Base-by-base conservation (phyloP, 2,888 invertebrate species). In the Callyntrura guangdongensis region DNA sequence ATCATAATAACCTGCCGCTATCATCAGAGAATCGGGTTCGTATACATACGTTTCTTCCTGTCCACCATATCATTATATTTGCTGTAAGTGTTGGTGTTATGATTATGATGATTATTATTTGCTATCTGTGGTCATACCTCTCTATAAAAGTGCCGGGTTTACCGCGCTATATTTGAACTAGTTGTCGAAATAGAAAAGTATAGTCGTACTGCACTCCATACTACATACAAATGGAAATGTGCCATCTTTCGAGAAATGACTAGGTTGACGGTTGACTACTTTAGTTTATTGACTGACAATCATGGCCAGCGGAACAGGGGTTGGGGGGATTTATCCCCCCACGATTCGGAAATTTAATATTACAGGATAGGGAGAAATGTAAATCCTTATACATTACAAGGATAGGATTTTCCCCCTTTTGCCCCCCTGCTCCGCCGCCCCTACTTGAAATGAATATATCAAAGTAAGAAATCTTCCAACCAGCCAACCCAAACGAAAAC, bases 361-460 rank as follows among this genome's bases (percentile, higher is more conserved):
- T n/a, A n/a, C n/a, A n/a, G n/a, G n/a, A n/a, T n/a, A n/a, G n/a
- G n/a, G n/a, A n/a, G n/a, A n/a, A n/a, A n/a, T n/a, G n/a, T n/a
- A n/a, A n/a, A n/a, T n/a, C n/a, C n/a, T n/a, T n/a, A n/a, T n/a
- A n/a, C n/a, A n/a, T n/a, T n/a, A n/a, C n/a, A n/a, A n/a, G n/a
- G n/a, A n/a, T n/a, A n/a, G n/a, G n/a, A n/a, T n/a, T n/a, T n/a
- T n/a, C n/a, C n/a, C n/a, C n/a, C n/a, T n/a, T n/a, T n/a, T n/a
- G n/a, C n/a, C n/a, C n/a, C n/a, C n/a, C n/a, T n/a, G n/a, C n/a
- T n/a, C n/a, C n/a, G n/a, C n/a, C n/a, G n/a, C n/a, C n/a, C n/a
- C n/a, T n/a, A n/a, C 49, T 77, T 77, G 74, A 77, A 56, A 83
- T 89, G 89, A 49, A 72, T 89, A 83, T 89, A 83, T 89, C 89